phyloP scores from a whole-genome alignment of 2,888 invertebrate genomes.

The Hyposoter dolosus region DNA sequence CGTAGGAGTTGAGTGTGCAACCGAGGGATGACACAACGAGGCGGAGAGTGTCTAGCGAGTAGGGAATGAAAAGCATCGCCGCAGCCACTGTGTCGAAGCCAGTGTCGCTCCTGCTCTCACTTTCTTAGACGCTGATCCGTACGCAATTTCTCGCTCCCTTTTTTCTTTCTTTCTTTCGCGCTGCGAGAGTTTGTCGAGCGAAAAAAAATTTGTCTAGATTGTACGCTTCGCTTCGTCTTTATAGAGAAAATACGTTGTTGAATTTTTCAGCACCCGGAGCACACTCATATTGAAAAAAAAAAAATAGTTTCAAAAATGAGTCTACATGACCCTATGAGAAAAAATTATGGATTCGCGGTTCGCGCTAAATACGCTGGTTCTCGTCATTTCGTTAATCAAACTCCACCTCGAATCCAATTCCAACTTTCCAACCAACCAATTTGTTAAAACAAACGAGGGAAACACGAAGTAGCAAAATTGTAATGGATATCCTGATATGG shows the following conservation, averaged over 20 bases:
- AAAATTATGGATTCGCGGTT: not conserved
- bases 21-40: conserved; percentile 40
- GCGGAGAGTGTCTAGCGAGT: conserved; percentile 51
- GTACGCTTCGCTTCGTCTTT: conserved; percentile 53
- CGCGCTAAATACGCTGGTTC: conserved; percentile 19
- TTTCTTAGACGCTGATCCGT: conserved; percentile 1
- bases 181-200: conserved; percentile 47
- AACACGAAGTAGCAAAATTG: not conserved
- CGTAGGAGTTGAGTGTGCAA: conserved; percentile 56
- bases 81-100: conserved; percentile 49
- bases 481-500: not conserved
- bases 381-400: conserved; percentile 54
- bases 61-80: conserved; percentile 55
- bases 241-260: conserved; percentile 54
- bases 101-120: not conserved
- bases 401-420: not conserved
- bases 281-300: conserved; percentile 1
- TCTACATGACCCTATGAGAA: conserved; percentile 1
- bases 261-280: conserved; percentile 22
- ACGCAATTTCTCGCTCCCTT: not conserved
- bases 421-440: conserved; percentile 18
- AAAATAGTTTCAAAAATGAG: not conserved
- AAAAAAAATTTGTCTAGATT: conserved; percentile 69
- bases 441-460: conserved; percentile 36
- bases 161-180: not conserved